Evolutionary conservation across 2,113 vertebrate species (phyloP), one percentile per base, ranked within the genome.

Genomic region (Fregata magnificens): DNA sequence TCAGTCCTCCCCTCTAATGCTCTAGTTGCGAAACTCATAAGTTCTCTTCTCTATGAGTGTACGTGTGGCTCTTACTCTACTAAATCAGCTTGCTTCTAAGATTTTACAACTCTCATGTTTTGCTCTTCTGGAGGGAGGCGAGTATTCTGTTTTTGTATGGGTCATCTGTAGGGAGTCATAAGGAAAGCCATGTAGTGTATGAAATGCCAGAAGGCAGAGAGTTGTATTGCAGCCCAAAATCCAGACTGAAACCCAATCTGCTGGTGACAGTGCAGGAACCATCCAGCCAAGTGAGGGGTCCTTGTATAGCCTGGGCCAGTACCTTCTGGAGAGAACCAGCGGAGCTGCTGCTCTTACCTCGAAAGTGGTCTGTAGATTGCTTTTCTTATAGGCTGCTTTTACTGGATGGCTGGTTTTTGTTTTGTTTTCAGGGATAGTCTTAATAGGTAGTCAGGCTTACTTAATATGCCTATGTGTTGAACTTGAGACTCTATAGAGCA

Each of bases 141-240:
- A 82, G 70, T 85, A 8, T 88, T 94, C 38, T 88, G 32, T 67
- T 80, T 80, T 55, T 86, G 12, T 79, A 5, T 65, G 86, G 80
- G 28, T 87, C 86, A 63, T 77, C 31, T 67, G 29, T 11, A 62
- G 82, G 92, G 79, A 92, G 63, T 80, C 94, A 36, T 20, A 50
- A 77, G 71, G 82, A 88, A 80, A 69, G 82, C 84, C 62, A 5
- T 13, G 49, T 49, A 14, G 7, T 8, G 26, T 77, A 2, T 50
- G 93, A 93, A 95, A 90, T 94, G 91, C 88, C 93, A 94, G 29
- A 71, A 76, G 92, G 65, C 86, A 65, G 58, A 74, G 56, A 72
- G 40, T 85, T 95, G 53, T 91, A 4, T 6, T 87, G 78, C 95
- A 95, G 62, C 34, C 78, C 72, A 50, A 62, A 92, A 67, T 73